Base-by-base conservation (phyloP, 2,797 vertebrate species). In the Crenuchus spilurus region DNA sequence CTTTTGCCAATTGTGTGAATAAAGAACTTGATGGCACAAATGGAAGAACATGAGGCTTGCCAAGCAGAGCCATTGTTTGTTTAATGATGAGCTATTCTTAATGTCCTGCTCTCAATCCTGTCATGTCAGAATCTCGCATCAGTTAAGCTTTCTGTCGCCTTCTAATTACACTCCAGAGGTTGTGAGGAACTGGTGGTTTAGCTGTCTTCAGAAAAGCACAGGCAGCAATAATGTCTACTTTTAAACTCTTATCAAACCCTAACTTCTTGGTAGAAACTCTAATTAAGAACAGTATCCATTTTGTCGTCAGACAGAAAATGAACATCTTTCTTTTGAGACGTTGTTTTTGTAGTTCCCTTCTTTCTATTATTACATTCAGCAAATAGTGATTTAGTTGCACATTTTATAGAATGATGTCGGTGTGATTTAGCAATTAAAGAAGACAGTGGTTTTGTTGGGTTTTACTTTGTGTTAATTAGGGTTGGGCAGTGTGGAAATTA, bases 81-180 rank as follows among this genome's bases (percentile, higher is more conserved):
- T 35, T 46, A 1, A 13, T 26, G 7, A 35, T 14, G 49, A 44
- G 30, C 35, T 51, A 2, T 33, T 48, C 52, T 44, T 35, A 10
- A 48, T 33, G 7, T 67, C 24, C 11, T 49, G 26, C 46, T 49
- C 42, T 51, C 64, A 24, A 16, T 11, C 52, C 62, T 20, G 61
- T 74, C 63, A 74, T 9, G 31, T 67, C 72, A 61, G n/a, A 60
- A 16, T 31, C 24, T 1, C 44, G 1, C 30, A 14, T 68, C 46
- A 60, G 1, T 68, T 68, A 33, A 51, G 39, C 55, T 41, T 41
- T 6, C 14, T 67, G 72, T 49, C 72, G 60, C 49, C 52, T 31
- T 20, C 37, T 61, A 61, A 75, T 75, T 75, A 51, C 35, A 18
- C 14, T n/a, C 8, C 44, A 31, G 13, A 16, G 3, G 3, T 13